Percentiles rank a stretch among this genome's conserved stretches.
Conservation (phyloP, 2,797 vertebrate species). For the Paratrypauchen microcephalus region DNA sequence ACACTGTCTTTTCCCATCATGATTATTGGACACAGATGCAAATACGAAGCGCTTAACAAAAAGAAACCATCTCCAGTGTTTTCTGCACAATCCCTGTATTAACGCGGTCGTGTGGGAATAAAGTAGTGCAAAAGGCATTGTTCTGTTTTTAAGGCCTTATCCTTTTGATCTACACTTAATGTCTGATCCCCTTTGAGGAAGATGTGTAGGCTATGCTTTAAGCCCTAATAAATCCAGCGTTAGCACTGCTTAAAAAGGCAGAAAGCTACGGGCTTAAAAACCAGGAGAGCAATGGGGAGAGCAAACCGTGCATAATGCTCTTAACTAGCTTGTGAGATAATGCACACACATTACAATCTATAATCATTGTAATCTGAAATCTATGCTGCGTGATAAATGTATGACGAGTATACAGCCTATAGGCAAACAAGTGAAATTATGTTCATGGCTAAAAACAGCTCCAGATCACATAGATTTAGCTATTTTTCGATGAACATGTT, state of each 20-base stretch:
- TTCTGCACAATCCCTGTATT: conserved; percentile 43
- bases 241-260: conserved; percentile 67
- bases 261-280: conserved; percentile 64
- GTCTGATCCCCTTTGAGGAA: conserved; percentile 75
- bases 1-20: conserved; percentile 14
- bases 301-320: conserved; percentile 64
- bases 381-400: conserved; percentile 41
- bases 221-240: conserved; percentile 76
- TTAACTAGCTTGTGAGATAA: conserved; percentile 66
- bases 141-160: conserved; percentile 71
- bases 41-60: conserved; percentile 24
- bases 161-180: conserved; percentile 77
- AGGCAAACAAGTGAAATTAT: conserved; percentile 17
- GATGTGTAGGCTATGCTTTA: conserved; percentile 70
- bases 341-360: conserved; percentile 54
- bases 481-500: neutral
- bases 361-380: conserved; percentile 59
- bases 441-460: conserved; percentile 5
- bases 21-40: conserved; percentile 2
- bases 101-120: conserved; percentile 50
- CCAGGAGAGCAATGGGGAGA: conserved; percentile 44
- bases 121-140: conserved; percentile 50
- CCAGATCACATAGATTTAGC: neutral
- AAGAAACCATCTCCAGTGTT: conserved; percentile 28
- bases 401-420: conserved; percentile 21